Percentiles rank a stretch among this genome's conserved stretches.
These are phyloP conservation scores for Drosophila lowei DNA, from an alignment of 1,140 invertebrate genomes.

Conservation along the genomic window DNA sequence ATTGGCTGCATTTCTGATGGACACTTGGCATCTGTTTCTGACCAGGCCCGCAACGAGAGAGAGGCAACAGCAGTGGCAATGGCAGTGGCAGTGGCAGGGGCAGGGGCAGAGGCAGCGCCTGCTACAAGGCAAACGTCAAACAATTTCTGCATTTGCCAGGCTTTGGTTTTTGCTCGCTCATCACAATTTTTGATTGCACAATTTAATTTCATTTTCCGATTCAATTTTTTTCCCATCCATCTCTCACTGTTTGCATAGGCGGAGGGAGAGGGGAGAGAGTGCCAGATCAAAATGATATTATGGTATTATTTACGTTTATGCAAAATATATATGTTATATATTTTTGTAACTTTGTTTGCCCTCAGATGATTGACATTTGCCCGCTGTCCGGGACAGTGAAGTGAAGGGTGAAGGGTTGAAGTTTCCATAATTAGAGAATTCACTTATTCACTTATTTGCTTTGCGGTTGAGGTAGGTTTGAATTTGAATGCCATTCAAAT, in stretches of 20 bases:
- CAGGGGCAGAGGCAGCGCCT: neutral
- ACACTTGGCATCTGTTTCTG: conserved; percentile 72
- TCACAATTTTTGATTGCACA: conserved; percentile 61
- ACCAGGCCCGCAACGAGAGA: conserved; percentile 26
- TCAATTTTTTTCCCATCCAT: neutral
- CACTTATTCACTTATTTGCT: conserved; percentile 21
- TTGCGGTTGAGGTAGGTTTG: conserved; percentile 32
- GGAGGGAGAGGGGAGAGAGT: conserved; percentile 8
- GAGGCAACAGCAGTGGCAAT: neutral
- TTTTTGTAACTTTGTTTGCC: conserved; percentile 30
- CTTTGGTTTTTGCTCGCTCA: conserved; percentile 49
- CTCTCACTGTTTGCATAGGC: conserved; percentile 36
- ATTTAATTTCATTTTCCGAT: conserved; percentile 59
- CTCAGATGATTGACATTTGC: conserved; percentile 65
- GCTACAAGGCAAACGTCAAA: conserved; percentile 17
- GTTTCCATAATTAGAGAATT: conserved; percentile 40
- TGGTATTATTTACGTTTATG: conserved; percentile 50
- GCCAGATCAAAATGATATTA: neutral
- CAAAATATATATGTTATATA: conserved; percentile 41
- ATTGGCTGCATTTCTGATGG: conserved; percentile 74
- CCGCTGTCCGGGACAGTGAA: neutral
- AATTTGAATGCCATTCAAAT: conserved; percentile 6
- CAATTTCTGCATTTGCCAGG: conserved; percentile 52
- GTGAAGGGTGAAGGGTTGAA: conserved; percentile 48
- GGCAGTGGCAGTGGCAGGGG: neutral